phyloP scores from a whole-genome alignment of 1,140 invertebrate species.

The Paramacrobiotus metropolitanus region DNA sequence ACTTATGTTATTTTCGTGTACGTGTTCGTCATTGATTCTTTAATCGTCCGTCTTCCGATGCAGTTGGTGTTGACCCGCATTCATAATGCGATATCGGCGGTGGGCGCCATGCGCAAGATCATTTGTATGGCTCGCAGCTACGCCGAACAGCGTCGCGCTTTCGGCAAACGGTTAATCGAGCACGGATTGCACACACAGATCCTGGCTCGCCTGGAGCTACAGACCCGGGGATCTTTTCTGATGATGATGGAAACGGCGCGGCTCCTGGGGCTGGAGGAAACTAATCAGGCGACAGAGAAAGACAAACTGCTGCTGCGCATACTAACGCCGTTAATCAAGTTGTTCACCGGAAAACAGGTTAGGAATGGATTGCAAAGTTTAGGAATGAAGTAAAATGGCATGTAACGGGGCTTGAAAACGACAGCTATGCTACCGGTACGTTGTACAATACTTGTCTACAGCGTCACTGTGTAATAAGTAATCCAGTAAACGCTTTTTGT shows the following conservation, averaged over 20 bases:
- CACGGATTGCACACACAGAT: conserved; percentile 31
- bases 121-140: conserved; percentile 31
- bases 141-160: conserved; percentile 25
- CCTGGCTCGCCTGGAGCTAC: conserved; percentile 29
- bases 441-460: no score
- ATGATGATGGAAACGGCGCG: conserved; percentile 20
- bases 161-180: conserved; percentile 26
- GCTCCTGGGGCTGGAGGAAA: conserved; percentile 27
- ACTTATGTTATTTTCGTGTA: neutral
- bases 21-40: neutral
- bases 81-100: conserved; percentile 29
- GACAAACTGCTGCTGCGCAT: conserved; percentile 27
- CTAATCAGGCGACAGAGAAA: conserved; percentile 18
- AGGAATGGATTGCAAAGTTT: no score
- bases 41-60: neutral
- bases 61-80: conserved; percentile 23
- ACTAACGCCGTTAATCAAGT: conserved; percentile 31
- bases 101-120: conserved; percentile 29
- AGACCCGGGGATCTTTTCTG: conserved; percentile 22
- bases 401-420: no score
- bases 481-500: no score
- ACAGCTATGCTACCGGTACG: no score
- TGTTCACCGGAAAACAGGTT: conserved; percentile 33
- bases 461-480: no score
- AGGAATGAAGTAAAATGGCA: no score